phyloP scores from a whole-genome alignment of 1,140 invertebrate genomes.

The Physella acuta region DNA sequence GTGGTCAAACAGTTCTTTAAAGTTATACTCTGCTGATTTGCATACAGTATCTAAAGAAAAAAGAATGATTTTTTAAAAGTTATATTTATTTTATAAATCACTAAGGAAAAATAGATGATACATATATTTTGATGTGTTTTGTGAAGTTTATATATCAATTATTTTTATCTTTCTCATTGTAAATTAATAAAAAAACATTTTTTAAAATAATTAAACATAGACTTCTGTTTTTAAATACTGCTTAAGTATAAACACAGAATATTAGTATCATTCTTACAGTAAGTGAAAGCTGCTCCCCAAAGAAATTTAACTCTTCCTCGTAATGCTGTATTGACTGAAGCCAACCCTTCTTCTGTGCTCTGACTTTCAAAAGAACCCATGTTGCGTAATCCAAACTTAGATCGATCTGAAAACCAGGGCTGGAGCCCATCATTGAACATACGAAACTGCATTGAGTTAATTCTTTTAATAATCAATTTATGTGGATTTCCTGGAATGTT shows the following conservation, averaged over 20 bases:
- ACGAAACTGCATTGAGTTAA: slow-evolving; percentile 48
- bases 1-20: slow-evolving; percentile 57
- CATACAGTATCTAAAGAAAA: slow-evolving; percentile 52
- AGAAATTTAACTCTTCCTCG: slow-evolving; percentile 52
- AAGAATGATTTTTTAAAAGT: not conserved
- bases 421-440: slow-evolving; percentile 58
- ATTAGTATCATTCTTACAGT: too few species aligned
- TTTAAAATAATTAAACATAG: too few species aligned
- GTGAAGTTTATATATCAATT: not conserved
- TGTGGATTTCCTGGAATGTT: too few species aligned
- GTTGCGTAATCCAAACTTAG: slow-evolving; percentile 49
- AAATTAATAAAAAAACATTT: too few species aligned
- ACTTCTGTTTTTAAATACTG: not conserved
- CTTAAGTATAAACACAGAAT: too few species aligned
- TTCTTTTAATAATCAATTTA: too few species aligned
- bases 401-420: slow-evolving; percentile 55
- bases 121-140: too few species aligned
- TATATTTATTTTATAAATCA: not conserved
- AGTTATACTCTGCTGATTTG: slow-evolving; percentile 55
- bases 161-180: not conserved
- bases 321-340: slow-evolving; percentile 53
- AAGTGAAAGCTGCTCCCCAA: slow-evolving; percentile 51
- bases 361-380: slow-evolving; percentile 41
- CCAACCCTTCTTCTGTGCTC: slow-evolving; percentile 56
- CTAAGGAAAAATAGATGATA: not conserved